Evolutionary conservation across 2,113 vertebrate species (phyloP).

Genomic region (Eurystomus gularis): DNA sequence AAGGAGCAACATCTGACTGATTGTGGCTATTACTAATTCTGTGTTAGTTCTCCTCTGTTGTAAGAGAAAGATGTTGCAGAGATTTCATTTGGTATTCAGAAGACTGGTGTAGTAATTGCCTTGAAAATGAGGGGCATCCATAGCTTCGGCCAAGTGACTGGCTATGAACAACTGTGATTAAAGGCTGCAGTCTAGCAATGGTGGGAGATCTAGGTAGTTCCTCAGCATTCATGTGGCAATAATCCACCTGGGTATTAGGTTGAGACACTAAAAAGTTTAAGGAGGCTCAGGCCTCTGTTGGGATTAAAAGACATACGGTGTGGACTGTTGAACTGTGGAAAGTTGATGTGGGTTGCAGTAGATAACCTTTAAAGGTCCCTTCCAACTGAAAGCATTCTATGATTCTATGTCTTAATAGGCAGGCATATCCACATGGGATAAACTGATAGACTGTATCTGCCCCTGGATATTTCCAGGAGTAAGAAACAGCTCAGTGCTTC

Average conservation of each 20-base stretch:
- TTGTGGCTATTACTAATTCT: neutral
- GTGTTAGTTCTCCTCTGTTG: neutral
- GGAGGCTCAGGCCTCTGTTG: neutral
- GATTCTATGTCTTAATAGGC: neutral
- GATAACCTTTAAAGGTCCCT: neutral
- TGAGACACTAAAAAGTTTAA: neutral
- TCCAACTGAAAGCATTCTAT: neutral
- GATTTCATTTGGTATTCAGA: neutral
- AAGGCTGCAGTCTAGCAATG: neutral
- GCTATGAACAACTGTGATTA: neutral
- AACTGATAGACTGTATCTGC: neutral
- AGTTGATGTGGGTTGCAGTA: neutral
- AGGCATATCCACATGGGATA: neutral
- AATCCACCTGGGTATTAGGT: neutral
- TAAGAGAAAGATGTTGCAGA: neutral
- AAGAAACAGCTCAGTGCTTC: neutral
- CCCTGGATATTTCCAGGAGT: neutral
- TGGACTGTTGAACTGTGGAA: neutral
- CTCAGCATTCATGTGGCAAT: neutral
- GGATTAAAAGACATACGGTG: neutral
- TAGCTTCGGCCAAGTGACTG: neutral
- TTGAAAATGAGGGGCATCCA: rapidly evolving
- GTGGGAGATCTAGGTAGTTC: neutral
- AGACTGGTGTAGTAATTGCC: neutral
- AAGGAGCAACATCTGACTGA: neutral